Evolutionary conservation across 1,140 invertebrate genomes (phyloP).

Genomic region (Pachyrhynchus sulphureomaculatus): DNA sequence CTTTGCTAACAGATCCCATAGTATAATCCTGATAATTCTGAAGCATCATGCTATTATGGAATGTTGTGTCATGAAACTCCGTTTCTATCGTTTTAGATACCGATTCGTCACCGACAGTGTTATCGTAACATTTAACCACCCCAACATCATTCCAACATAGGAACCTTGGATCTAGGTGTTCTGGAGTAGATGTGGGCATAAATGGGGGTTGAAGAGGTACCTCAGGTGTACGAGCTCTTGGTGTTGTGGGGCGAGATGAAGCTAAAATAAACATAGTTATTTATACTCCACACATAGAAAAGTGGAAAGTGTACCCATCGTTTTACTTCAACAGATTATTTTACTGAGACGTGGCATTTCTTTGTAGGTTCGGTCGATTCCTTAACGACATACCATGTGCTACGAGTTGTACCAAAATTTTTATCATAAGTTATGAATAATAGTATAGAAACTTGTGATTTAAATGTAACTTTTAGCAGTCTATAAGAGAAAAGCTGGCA

Average conservation of each 20-base stretch:
- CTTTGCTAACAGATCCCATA: conserved; percentile 79
- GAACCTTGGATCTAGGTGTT: conserved; percentile 69
- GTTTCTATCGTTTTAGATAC: conserved; percentile 83
- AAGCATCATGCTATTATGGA: conserved; percentile 88
- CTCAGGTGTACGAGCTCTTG: conserved; percentile 47
- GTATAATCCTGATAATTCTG: conserved; percentile 76
- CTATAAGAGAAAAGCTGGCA: too few species aligned
- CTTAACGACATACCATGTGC: too few species aligned
- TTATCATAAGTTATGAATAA: too few species aligned
- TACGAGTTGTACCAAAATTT: too few species aligned
- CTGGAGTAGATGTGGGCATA: conserved; percentile 87
- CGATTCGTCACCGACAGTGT: conserved; percentile 52
- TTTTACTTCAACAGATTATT: too few species aligned
- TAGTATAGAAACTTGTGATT: too few species aligned
- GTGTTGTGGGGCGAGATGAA: conserved; percentile 32
- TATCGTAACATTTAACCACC: conserved; percentile 72
- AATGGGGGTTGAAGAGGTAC: conserved; percentile 76
- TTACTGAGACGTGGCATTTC: too few species aligned
- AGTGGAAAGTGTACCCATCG: too few species aligned
- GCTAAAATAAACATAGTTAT: conserved; percentile 21
- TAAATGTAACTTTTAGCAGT: too few species aligned
- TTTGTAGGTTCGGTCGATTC: too few species aligned
- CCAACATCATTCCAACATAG: conserved; percentile 87
- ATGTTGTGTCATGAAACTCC: conserved; percentile 89
- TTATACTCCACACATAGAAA: too few species aligned